phyloP scores from a whole-genome alignment of 2,797 vertebrate genomes.

The Miichthys miiuy region DNA sequence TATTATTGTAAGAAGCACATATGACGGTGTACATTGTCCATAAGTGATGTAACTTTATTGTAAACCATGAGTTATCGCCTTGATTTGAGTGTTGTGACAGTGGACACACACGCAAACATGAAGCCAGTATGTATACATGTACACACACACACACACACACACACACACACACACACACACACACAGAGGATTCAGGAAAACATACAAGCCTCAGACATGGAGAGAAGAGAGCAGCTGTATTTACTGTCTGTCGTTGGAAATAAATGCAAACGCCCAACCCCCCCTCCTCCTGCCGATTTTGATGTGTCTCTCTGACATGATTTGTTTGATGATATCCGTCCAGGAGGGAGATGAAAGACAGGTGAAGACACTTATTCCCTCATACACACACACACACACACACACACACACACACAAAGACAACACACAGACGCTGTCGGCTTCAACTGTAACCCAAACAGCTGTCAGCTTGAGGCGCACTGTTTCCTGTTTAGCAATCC shows the following conservation, averaged over 20 bases:
- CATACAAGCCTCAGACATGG: slow-evolving; percentile 52
- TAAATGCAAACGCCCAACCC: slow-evolving; percentile 71
- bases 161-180: slow-evolving; percentile 25
- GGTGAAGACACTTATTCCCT: slow-evolving; percentile 27
- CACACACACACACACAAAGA: not conserved
- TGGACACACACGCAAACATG: slow-evolving; percentile 35
- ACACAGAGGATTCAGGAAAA: slow-evolving; percentile 59
- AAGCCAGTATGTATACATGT: slow-evolving; percentile 60
- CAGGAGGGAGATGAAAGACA: slow-evolving; percentile 42
- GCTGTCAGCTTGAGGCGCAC: slow-evolving; percentile 34
- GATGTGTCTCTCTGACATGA: slow-evolving; percentile 61
- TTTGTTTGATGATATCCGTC: slow-evolving; percentile 59
- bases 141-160: slow-evolving; percentile 11
- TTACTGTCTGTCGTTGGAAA: slow-evolving; percentile 79
- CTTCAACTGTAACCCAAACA: slow-evolving; percentile 32
- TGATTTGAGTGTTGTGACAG: slow-evolving; percentile 40
- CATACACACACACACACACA: not conserved
- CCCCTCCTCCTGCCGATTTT: slow-evolving; percentile 27
- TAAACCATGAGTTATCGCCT: slow-evolving; percentile 48
- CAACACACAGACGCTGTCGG: not conserved
- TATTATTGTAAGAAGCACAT: slow-evolving; percentile 69
- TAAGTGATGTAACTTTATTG: slow-evolving; percentile 61
- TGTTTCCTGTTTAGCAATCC: slow-evolving; percentile 49
- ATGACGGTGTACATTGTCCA: slow-evolving; percentile 63
- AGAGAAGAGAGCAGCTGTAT: slow-evolving; percentile 79